Base-by-base conservation (phyloP, 2,888 invertebrate genomes). In the Augochlorella aurata region DNA sequence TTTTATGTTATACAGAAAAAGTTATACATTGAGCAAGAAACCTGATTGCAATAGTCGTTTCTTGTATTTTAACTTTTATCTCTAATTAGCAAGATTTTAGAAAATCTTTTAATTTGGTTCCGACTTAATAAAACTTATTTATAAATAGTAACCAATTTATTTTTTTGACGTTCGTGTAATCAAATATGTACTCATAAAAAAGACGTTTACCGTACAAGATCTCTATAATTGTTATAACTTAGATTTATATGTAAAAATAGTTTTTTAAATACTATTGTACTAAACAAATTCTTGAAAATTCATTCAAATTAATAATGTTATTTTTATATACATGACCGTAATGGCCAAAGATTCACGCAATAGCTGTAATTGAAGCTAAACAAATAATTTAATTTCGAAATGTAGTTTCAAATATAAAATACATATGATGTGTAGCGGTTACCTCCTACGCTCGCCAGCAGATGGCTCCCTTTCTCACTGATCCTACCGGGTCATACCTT, bases 401-500 rank as follows among this genome's bases (percentile, higher is more conserved):
- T 10, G 50, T 52, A 24, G 47, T 74, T 81, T 65, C 47, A 74
- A 70, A 74, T 82, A 76, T 50, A 82, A 75, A 76, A 68, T 82
- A n/a, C 16, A 38, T 29, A 29, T 29, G 29, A 38, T 38, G 38
- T 38, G 5, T 38, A 5, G 38, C 38, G 38, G 38, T 38, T 38
- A 38, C 38, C 7, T 38, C 7, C 38, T 38, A 38, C 38, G 3
- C 5, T 38, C 7, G 38, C 38, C 7, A 38, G 38, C 38, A 38
- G 38, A 38, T 38, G 38, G 5, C 38, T 38, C 7, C 29, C 29
- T 29, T 29, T 29, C 29, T 3, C 29, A 29, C 29, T 29, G 29
- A 29, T 29, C 29, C 29, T 29, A 29, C 3, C 29, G 29, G 29
- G 29, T 29, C 29, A 29, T 29, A 29, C 29, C 7, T 38, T 38